These are phyloP conservation scores for Eclectus roratus DNA, from an alignment of 2,113 vertebrate species.

Conservation along the genomic window DNA sequence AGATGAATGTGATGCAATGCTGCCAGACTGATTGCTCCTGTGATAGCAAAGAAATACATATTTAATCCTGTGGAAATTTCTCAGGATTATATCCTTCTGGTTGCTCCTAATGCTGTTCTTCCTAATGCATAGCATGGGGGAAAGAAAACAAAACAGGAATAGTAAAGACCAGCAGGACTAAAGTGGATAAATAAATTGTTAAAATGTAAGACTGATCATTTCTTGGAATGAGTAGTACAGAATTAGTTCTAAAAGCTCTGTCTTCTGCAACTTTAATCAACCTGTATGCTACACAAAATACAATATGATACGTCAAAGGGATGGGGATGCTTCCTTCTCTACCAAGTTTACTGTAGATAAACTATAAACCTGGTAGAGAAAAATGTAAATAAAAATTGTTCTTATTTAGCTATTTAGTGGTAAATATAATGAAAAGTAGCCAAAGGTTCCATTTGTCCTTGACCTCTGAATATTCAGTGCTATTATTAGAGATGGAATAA, in stretches of 20 bases:
- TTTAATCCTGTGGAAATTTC: neutral
- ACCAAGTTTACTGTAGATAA: neutral
- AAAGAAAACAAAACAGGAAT: neutral
- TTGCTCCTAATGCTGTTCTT: neutral
- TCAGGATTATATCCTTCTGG: neutral
- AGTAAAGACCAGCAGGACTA: neutral
- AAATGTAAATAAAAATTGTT: neutral
- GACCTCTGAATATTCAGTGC: neutral
- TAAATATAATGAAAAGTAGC: neutral
- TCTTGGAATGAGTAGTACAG: neutral
- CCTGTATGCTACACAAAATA: neutral
- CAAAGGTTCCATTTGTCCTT: neutral
- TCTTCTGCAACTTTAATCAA: neutral
- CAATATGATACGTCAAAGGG: neutral
- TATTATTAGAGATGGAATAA: neutral
- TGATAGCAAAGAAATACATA: neutral
- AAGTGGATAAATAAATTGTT: neutral
- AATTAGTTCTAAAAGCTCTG: neutral
- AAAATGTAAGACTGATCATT: neutral
- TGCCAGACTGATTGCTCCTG: constrained; percentile 1
- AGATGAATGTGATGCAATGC: neutral
- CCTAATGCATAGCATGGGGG: neutral
- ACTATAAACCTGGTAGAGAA: neutral
- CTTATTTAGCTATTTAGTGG: neutral
- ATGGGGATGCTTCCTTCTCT: neutral